Evolutionary conservation across 2,797 vertebrate species (phyloP).

Genomic region (Danio jaintianensis): DNA sequence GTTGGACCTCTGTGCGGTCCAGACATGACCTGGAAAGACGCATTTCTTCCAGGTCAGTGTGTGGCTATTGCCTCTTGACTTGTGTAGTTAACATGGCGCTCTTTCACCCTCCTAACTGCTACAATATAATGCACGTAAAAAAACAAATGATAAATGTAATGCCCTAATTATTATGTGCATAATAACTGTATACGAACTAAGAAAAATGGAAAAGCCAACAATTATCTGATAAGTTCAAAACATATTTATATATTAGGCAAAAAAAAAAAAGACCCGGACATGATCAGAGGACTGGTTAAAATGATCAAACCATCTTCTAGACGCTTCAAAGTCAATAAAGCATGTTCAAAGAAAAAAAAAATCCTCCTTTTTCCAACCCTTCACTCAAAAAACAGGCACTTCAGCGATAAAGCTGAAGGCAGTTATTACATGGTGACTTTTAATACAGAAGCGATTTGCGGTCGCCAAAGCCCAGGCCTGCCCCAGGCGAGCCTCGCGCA

Average conservation of each 20-base stretch:
- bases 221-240: not conserved
- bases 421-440: constrained; percentile 86
- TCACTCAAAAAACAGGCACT: constrained; percentile 76
- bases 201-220: not conserved
- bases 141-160: no score
- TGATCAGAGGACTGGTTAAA: constrained; percentile 38
- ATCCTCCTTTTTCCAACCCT: constrained; percentile 69
- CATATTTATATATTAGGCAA: constrained; percentile 8
- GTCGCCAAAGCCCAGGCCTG: constrained; percentile 81
- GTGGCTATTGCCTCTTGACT: constrained; percentile 49
- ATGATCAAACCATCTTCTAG: constrained; percentile 42
- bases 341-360: constrained; percentile 75
- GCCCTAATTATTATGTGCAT: constrained; percentile 1
- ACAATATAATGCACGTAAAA: not conserved
- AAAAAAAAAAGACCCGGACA: constrained; percentile 1
- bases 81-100: constrained; percentile 7
- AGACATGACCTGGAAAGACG: constrained; percentile 56
- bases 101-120: not conserved
- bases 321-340: constrained; percentile 67
- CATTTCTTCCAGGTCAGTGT: constrained; percentile 64
- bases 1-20: constrained; percentile 47
- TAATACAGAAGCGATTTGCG: constrained; percentile 86
- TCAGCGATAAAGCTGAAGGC: constrained; percentile 83
- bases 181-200: not conserved
- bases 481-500: constrained; percentile 81